Conservation (phyloP, 1,140 invertebrate species). For the Caerostris darwini region DNA sequence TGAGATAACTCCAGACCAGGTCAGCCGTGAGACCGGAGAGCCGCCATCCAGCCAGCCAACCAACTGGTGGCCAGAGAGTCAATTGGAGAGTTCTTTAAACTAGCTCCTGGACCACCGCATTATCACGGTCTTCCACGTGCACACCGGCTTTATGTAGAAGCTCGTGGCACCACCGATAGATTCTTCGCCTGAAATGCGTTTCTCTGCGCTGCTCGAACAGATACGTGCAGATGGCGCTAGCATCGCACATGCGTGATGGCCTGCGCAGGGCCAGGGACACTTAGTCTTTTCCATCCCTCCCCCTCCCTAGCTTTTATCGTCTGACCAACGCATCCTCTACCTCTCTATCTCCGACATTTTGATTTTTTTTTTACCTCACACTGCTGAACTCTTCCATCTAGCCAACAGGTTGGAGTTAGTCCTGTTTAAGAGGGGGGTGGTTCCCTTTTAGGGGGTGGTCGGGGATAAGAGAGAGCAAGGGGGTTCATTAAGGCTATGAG, state of each 20-base stretch:
- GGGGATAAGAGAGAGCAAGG: background rate
- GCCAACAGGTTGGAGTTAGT: conserved; percentile 70
- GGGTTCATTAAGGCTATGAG: conserved; percentile 60
- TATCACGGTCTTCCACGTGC: conserved; percentile 60
- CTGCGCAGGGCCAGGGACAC: conserved; percentile 57
- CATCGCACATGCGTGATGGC: conserved; percentile 17
- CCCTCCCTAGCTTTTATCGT: conserved; percentile 63
- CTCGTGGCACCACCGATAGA: conserved; percentile 26
- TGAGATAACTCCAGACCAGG: background rate
- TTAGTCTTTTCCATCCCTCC: background rate
- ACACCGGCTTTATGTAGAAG: conserved; percentile 17
- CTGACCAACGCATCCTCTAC: conserved; percentile 60
- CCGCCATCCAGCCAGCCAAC: background rate
- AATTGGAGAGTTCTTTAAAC: background rate
- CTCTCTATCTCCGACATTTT: conserved; percentile 1
- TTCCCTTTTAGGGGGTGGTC: background rate
- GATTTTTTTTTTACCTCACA: background rate
- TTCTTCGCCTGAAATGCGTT: conserved; percentile 59
- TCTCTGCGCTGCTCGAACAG: conserved; percentile 57
- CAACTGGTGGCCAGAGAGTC: background rate
- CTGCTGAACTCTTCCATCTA: background rate
- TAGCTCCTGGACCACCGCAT: background rate
- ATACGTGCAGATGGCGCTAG: conserved; percentile 49
- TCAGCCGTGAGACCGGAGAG: background rate
- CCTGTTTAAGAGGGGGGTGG: conserved; percentile 33